A percentile compares a stretch with the other conserved stretches of the same genome.
phyloP scores from a whole-genome alignment of 2,113 vertebrate species.

The Athene noctua region DNA sequence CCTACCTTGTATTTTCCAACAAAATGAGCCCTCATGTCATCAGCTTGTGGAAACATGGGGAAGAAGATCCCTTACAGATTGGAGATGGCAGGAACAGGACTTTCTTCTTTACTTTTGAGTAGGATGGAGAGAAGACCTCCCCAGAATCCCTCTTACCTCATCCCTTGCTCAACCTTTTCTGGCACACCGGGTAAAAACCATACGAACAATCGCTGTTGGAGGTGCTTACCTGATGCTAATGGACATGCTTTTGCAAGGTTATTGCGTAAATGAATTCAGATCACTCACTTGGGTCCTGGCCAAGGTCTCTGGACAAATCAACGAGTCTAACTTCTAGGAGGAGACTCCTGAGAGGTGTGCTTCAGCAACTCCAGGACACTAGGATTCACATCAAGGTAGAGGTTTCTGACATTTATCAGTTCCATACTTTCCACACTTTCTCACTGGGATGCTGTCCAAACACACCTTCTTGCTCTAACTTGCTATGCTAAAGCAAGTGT shows the following conservation, averaged over 20 bases:
- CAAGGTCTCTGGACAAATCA: neutral
- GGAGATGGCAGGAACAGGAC: neutral
- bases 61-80: neutral
- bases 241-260: neutral
- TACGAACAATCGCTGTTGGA: fast-evolving
- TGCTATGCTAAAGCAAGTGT: neutral
- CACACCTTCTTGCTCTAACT: neutral
- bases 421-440: neutral
- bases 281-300: neutral
- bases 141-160: neutral
- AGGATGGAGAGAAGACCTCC: neutral
- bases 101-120: neutral
- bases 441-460: conserved; percentile 27
- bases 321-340: neutral
- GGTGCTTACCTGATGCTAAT: neutral
- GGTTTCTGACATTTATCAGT: neutral
- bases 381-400: neutral
- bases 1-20: neutral
- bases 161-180: neutral
- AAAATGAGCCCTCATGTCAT: neutral
- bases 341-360: neutral
- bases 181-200: neutral
- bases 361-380: neutral
- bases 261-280: fast-evolving
- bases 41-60: neutral